Conservation (phyloP, 2,113 vertebrate species). For the Syrrhaptes paradoxus region DNA sequence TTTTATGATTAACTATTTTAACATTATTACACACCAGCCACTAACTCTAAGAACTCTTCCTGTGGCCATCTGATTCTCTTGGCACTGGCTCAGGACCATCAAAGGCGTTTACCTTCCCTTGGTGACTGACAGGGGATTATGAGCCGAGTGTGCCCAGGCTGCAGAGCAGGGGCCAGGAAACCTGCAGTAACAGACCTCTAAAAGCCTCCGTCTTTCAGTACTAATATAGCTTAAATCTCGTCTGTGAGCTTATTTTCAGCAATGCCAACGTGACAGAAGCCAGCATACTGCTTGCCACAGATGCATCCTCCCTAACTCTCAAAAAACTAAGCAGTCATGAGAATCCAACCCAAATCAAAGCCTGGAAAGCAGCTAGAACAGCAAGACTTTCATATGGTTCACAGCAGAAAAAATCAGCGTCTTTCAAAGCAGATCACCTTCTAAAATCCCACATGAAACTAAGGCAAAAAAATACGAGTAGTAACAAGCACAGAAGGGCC, state of each 20-base stretch:
- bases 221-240: neutral
- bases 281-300: neutral
- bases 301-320: neutral
- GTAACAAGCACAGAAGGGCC: neutral
- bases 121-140: neutral
- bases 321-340: neutral
- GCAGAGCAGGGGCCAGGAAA: neutral
- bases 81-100: neutral
- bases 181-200: neutral
- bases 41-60: neutral
- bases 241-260: neutral
- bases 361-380: neutral
- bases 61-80: neutral
- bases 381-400: neutral
- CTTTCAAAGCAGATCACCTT: neutral
- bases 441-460: neutral
- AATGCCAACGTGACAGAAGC: neutral
- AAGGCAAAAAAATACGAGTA: neutral
- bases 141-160: neutral
- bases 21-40: neutral
- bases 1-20: neutral
- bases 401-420: neutral
- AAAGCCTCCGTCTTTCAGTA: neutral
- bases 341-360: conserved; percentile 5
- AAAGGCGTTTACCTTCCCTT: neutral